Evolutionary conservation across 2,113 vertebrate species (phyloP).

Genomic region (Tupaia tana): DNA sequence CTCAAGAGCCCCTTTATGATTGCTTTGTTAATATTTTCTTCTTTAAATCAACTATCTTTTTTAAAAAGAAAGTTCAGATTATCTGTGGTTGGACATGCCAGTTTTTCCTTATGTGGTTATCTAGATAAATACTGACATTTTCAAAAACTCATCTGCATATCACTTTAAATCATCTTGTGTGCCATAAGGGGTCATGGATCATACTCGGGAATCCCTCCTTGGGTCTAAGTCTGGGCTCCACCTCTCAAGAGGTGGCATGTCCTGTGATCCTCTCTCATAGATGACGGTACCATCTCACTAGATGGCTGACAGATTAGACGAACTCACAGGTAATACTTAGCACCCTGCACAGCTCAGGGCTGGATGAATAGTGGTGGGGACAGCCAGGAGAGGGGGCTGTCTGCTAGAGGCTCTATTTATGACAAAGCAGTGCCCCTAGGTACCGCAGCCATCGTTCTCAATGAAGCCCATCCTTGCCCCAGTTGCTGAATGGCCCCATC

Average conservation of each 20-base stretch:
- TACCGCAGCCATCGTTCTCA: rapidly evolving
- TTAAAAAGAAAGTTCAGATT: neutral
- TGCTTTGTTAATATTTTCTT: neutral
- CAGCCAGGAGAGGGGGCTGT: too few species aligned
- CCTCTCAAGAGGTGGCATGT: neutral
- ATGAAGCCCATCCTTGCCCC: neutral
- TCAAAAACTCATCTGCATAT: neutral
- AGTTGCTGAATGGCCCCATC: neutral
- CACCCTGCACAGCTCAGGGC: neutral
- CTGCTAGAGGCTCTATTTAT: rapidly evolving
- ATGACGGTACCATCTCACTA: neutral
- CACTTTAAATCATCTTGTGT: too few species aligned
- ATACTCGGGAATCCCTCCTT: neutral
- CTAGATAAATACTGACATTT: neutral
- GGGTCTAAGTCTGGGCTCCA: neutral
- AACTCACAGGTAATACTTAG: rapidly evolving
- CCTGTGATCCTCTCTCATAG: neutral
- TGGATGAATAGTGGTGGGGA: neutral
- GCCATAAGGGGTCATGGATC: rapidly evolving
- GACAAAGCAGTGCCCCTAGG: rapidly evolving
- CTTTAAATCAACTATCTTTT: neutral
- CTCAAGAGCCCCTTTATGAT: neutral
- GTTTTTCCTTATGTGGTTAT: neutral
- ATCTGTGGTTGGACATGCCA: neutral
- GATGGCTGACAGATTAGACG: neutral